A percentile compares a stretch with the other conserved stretches of the same genome.
Conservation (phyloP, 2,797 vertebrate species). For the Gymnothorax javanicus region DNA sequence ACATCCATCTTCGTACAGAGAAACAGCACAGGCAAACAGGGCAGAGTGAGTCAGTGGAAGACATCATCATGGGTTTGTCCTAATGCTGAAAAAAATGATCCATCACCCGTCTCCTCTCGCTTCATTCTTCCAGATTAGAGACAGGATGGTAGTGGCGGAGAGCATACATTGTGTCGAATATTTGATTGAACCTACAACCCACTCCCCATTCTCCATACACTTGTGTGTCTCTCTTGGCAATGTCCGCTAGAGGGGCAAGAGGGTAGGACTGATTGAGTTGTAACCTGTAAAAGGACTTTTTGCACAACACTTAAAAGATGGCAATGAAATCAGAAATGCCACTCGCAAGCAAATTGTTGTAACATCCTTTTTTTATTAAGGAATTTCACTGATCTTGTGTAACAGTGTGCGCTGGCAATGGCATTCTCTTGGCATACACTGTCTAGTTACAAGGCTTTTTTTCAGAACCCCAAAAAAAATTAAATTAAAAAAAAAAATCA, state of each 20-base stretch:
- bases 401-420: conserved; percentile 68
- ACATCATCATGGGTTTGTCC: too few relatives aligned
- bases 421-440: conserved; percentile 11
- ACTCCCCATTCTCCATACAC: too few relatives aligned
- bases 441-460: conserved; percentile 24
- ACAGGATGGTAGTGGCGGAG: too few relatives aligned
- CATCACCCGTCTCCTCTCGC: too few relatives aligned
- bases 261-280: not conserved
- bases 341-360: not conserved
- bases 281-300: not conserved
- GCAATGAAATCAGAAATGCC: not conserved
- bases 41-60: too few relatives aligned
- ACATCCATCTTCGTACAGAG: too few relatives aligned
- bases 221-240: too few relatives aligned
- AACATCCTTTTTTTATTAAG: conserved; percentile 53
- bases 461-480: not conserved
- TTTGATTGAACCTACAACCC: too few relatives aligned
- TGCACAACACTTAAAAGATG: not conserved
- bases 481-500: conserved; percentile 14
- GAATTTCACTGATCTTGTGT: conserved; percentile 73
- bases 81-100: too few relatives aligned
- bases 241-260: not conserved
- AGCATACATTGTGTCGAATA: too few relatives aligned
- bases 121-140: too few relatives aligned
- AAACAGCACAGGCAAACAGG: too few relatives aligned